A percentile compares a stretch with the other conserved stretches of the same genome.
Conservation (phyloP, 2,888 invertebrate species). For the Scaptomyza cyrtandrae region DNA sequence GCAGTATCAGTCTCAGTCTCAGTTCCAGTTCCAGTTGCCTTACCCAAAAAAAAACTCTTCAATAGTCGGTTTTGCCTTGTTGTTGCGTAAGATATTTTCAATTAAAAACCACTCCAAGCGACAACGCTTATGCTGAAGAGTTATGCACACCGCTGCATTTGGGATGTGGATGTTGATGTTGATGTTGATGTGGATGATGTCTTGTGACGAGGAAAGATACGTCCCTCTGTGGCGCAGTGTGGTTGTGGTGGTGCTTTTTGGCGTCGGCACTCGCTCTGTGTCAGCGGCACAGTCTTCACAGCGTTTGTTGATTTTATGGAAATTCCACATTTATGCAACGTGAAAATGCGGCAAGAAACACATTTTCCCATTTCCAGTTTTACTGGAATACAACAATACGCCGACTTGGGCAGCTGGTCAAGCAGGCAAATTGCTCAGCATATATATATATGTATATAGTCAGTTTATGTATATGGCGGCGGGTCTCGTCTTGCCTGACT, state of each 20-base stretch:
- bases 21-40: slow-evolving; percentile 51
- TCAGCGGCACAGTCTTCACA: slow-evolving; percentile 60
- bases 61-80: slow-evolving; percentile 13
- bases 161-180: not conserved
- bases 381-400: slow-evolving; percentile 57
- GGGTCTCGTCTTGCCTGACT: slow-evolving; percentile 4
- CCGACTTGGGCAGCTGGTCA: slow-evolving; percentile 62
- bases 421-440: slow-evolving; percentile 49
- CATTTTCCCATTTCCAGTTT: slow-evolving; percentile 73
- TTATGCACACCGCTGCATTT: slow-evolving; percentile 4
- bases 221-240: slow-evolving; percentile 24
- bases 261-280: slow-evolving; percentile 60
- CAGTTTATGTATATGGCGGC: not conserved
- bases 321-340: slow-evolving; percentile 76
- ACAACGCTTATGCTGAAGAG: slow-evolving; percentile 14
- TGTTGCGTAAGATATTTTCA: slow-evolving; percentile 70
- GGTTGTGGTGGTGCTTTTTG: not conserved
- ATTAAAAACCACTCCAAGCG: slow-evolving; percentile 49
- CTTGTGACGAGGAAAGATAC: not conserved
- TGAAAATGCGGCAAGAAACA: slow-evolving; percentile 69
- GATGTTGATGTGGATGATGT: not conserved
- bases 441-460: not conserved
- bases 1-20: slow-evolving; percentile 63
- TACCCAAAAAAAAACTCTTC: slow-evolving; percentile 31
- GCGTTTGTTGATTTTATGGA: slow-evolving; percentile 60